These are phyloP conservation scores for Acromyrmex heyeri DNA, from an alignment of 1,140 invertebrate species.

Conservation along the genomic window DNA sequence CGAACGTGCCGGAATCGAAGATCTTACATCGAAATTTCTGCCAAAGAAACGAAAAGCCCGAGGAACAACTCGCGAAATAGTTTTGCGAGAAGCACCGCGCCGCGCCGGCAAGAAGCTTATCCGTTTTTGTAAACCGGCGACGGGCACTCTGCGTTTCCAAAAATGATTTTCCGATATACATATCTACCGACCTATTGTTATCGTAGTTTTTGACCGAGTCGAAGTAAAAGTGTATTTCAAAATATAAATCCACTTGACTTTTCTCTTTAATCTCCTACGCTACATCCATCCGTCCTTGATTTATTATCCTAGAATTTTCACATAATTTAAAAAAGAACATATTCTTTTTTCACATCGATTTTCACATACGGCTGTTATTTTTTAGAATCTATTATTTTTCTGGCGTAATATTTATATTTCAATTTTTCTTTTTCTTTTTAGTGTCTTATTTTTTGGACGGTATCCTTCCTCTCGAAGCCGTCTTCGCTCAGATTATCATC, in stretches of 20 bases:
- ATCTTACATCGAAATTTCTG: constrained; percentile 73
- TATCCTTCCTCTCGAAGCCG: constrained; percentile 38
- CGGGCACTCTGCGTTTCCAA: constrained; percentile 61
- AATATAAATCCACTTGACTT: constrained; percentile 71
- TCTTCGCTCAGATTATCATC: constrained; percentile 59
- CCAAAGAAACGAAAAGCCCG: constrained; percentile 58
- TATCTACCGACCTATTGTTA: constrained; percentile 86
- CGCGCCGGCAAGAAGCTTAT: constrained; percentile 60
- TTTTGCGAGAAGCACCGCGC: constrained; percentile 33
- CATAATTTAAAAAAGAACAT: neutral
- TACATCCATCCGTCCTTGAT: neutral
- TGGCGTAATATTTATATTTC: neutral
- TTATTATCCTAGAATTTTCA: neutral
- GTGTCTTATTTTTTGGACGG: constrained; percentile 48
- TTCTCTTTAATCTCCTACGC: constrained; percentile 29
- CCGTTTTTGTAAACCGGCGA: constrained; percentile 64
- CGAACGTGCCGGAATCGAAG: constrained; percentile 61
- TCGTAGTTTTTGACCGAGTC: constrained; percentile 86
- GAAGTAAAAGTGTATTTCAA: constrained; percentile 86
- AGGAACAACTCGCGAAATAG: constrained; percentile 35
- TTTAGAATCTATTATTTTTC: neutral
- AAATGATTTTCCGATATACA: constrained; percentile 85
- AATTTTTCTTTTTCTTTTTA: constrained; percentile 39
- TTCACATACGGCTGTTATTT: neutral
- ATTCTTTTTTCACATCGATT: neutral